Percentiles rank a stretch among this genome's conserved stretches.
phyloP scores from a whole-genome alignment of 2,888 invertebrate genomes.

The Rapana venosa region DNA sequence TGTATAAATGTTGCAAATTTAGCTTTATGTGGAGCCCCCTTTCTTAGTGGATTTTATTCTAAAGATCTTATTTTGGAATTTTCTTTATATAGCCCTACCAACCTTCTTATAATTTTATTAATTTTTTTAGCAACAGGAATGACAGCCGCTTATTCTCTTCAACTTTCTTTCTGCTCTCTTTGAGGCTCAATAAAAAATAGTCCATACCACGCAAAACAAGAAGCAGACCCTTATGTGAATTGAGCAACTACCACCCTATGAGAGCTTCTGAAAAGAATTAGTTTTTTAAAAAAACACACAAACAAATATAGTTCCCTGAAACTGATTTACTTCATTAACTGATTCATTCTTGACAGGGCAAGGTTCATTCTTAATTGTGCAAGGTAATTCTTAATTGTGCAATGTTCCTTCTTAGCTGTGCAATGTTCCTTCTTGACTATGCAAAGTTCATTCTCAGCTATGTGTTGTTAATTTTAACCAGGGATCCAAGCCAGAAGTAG shows the following conservation, averaged over 20 bases:
- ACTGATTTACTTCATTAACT: neutral
- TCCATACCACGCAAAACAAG: conserved; percentile 2
- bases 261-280: neutral
- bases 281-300: neutral
- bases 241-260: conserved; percentile 25
- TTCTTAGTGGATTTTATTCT: conserved; percentile 71
- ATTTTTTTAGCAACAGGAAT: conserved; percentile 38
- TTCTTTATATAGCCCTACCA: conserved; percentile 23
- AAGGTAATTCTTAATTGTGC: neutral
- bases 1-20: conserved; percentile 55
- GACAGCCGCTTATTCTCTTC: conserved; percentile 42
- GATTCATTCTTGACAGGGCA: neutral
- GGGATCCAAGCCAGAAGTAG: too few relatives aligned
- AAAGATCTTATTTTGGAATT: conserved; percentile 69
- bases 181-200: neutral
- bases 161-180: conserved; percentile 38
- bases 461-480: neutral
- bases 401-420: neutral
- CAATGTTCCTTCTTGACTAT: neutral
- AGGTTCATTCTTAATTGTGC: neutral
- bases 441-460: neutral
- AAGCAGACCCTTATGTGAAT: conserved; percentile 24
- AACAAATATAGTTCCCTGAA: too few relatives aligned
- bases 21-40: conserved; percentile 66
- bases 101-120: neutral